Evolutionary conservation across 2,113 vertebrate species (phyloP), one percentile per base, ranked within the genome.

Genomic region (Macrotis lagotis): DNA sequence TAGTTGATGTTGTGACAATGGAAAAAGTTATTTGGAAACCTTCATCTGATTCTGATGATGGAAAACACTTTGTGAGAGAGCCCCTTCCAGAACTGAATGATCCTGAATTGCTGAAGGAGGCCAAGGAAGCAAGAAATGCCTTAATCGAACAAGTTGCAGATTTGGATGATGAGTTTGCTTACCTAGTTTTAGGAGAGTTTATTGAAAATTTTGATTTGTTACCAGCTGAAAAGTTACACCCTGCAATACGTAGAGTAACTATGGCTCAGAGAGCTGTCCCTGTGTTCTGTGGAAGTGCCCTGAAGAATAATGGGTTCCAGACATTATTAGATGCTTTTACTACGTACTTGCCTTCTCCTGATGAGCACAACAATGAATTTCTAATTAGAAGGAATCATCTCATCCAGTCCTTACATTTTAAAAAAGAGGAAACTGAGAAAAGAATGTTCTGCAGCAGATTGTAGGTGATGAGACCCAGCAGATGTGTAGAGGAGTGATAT

Each of bases 71-170:
- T 98, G 98, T 99, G 89, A 98, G 90, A 96, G 98, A 98, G 96
- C 95, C 94, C 2, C 97, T 99, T 0, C 95, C 98, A 92, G 97
- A 98, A 59, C 90, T 92, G 7, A 99, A 98, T 88, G 98, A 99
- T 95, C 98, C 98, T 11, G 96, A 98, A 4, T 98, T 99, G 26
- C 97, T 99, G 88, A 98, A 98, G 92, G 97, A 98, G 95, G 98
- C 98, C 48, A 97, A 50, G 25, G 98, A 99, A 97, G 99, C 99
- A 96, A 99, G 99, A 98, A 98, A 97, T 93, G 96, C 98, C 92
- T 98, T 99, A 97, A 99, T 99, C 97, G 99, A 99, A 98, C 99
- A 99, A 99, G 99, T 99, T 93, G 99, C 99, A 66, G 99, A 99
- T 98, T 98, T 99, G 97, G 99, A 99, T 97, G 99, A 99, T 97